Evolutionary conservation across 2,888 invertebrate genomes (phyloP), one percentile per base, ranked within the genome.

Genomic region (Drosophila anomelani): DNA sequence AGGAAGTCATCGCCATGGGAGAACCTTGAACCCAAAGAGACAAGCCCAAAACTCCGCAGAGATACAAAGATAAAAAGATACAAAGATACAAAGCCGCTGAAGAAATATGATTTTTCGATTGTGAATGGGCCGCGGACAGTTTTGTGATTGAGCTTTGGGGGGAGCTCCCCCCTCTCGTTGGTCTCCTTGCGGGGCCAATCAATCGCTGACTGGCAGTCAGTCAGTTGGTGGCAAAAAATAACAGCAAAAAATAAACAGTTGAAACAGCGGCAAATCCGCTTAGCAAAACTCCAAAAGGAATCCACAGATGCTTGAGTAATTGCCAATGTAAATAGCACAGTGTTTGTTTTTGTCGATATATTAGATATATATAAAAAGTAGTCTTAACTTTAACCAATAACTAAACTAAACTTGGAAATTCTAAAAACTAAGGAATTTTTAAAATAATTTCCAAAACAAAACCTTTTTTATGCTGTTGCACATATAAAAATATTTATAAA

Each of bases 111-210:
- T 78, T 78, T 78, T 82, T 73, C 62, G 59, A 73, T 78, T 78
- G 80, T 73, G 79, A 76, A 81, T 80, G 72, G 68, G 55, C 68
- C 73, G 82, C 83, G 83, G 85, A 82, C 82, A 85, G 75, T 82
- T 80, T 80, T 69, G 57, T 53, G 49, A 72, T 66, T 69, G 69
- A 43, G 54, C 51, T 84, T 81, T 12, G 10, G 78, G 80, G 80
- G 79, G 47, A 68, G 56, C 56, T 49, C 44, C n/a, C 32, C 39
- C 15, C 4, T 36, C 20, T 17, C 12, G 17, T n/a, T 4, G 10
- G 8, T 29, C 58, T 49, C 44, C 63, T 46, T 54, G 56, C 36
- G 39, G 29, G 41, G 68, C 68, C 68, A 68, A 68, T 68, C 67
- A 57, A 67, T 67, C 23, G 51, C 34, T 36, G 34, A 53, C 34